A percentile compares a stretch with the other conserved stretches of the same genome.
phyloP scores from a whole-genome alignment of 1,140 invertebrate species.

The Drosophila malerkotliana region DNA sequence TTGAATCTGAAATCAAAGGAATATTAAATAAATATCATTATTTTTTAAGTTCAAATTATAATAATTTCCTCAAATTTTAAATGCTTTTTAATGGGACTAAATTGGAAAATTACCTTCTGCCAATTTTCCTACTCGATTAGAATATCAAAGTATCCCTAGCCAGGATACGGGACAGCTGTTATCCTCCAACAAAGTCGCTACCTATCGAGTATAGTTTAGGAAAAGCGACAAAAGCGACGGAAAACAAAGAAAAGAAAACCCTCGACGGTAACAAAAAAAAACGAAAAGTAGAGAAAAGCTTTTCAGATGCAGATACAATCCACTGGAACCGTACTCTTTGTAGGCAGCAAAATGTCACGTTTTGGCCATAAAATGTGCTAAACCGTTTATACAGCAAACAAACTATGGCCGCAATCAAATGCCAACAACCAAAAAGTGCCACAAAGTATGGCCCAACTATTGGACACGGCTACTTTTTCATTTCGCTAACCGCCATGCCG shows the following conservation, averaged over 20 bases:
- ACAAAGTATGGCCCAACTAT: slow-evolving; percentile 17
- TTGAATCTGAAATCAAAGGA: no score
- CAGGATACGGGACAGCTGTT: slow-evolving; percentile 22
- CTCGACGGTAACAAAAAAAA: slow-evolving; percentile 12
- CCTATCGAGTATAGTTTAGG: slow-evolving; percentile 11
- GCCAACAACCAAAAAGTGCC: slow-evolving; percentile 19
- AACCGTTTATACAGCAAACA: slow-evolving; percentile 64
- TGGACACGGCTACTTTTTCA: slow-evolving; percentile 15
- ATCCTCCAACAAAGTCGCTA: slow-evolving; percentile 7
- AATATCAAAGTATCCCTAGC: background rate
- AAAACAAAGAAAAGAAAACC: slow-evolving; percentile 25
- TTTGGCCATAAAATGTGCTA: slow-evolving; percentile 68
- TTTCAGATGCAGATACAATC: slow-evolving; percentile 30
- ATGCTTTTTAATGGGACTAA: background rate
- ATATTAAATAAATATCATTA: background rate
- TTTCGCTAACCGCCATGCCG: slow-evolving; percentile 7
- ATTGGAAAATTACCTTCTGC: background rate
- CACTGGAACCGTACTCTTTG: slow-evolving; percentile 10
- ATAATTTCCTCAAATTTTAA: background rate
- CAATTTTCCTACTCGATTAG: slow-evolving; percentile 11
- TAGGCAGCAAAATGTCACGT: slow-evolving; percentile 69
- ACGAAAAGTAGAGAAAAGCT: slow-evolving; percentile 9
- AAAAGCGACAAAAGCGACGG: slow-evolving; percentile 12
- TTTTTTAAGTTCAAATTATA: background rate
- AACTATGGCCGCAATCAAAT: slow-evolving; percentile 37